These are phyloP conservation scores for Mixornis gularis DNA, from an alignment of 2,113 vertebrate species.

Conservation along the genomic window DNA sequence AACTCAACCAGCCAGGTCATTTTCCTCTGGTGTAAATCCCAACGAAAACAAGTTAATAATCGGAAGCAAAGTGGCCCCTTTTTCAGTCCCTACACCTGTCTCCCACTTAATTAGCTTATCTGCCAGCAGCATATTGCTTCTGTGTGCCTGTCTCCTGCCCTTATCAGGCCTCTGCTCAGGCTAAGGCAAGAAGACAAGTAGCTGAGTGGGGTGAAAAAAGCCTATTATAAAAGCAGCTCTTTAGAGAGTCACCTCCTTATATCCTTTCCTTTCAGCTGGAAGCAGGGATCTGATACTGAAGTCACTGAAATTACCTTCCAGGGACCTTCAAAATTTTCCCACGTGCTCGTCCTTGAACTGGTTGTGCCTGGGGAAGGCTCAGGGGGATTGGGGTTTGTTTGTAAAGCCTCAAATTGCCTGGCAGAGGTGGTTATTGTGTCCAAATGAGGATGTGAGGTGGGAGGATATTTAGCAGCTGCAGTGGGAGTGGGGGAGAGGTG, in stretches of 20 bases:
- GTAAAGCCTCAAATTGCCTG: not conserved
- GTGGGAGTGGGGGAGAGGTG: not conserved
- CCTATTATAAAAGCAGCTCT: slow-evolving; percentile 51
- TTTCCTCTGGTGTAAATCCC: slow-evolving; percentile 32
- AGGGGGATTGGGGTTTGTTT: not conserved
- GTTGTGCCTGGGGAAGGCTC: not conserved
- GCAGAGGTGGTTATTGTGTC: not conserved
- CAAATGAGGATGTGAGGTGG: not conserved
- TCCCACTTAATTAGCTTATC: slow-evolving; percentile 55
- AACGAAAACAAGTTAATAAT: slow-evolving; percentile 16
- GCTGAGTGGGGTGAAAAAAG: slow-evolving; percentile 52
- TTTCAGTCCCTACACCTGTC: slow-evolving; percentile 28
- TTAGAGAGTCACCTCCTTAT: slow-evolving; percentile 45
- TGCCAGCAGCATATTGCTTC: slow-evolving; percentile 26
- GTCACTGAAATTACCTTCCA: not conserved
- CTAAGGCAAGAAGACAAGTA: slow-evolving; percentile 61
- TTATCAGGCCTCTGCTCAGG: slow-evolving; percentile 42
- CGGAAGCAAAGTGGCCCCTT: slow-evolving; percentile 17
- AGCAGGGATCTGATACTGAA: slow-evolving; percentile 21
- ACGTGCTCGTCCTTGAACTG: not conserved
- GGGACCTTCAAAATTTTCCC: slow-evolving; percentile 25
- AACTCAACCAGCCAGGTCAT: not conserved
- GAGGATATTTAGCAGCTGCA: not conserved
- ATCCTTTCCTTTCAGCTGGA: slow-evolving; percentile 49
- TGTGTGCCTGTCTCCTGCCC: slow-evolving; percentile 34